Conservation (phyloP, 2,113 vertebrate species). For the Lepisosteus osseus region DNA sequence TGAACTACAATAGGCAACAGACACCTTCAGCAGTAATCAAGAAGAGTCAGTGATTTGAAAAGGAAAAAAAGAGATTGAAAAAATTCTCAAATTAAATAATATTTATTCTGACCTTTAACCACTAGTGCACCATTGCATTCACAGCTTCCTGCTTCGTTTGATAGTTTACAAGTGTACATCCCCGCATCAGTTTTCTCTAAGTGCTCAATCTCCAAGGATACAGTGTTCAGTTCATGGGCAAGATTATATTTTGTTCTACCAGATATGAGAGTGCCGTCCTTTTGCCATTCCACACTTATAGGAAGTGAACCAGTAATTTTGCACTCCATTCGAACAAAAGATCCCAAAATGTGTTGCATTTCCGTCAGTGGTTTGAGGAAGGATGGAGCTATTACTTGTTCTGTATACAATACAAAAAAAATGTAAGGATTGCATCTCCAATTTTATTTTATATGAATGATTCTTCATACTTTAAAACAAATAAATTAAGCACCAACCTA, state of each 20-base stretch:
- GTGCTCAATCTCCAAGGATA: constrained; percentile 80
- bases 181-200: constrained; percentile 83
- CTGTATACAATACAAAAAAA: constrained; percentile 68
- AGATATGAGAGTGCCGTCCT: constrained; percentile 82
- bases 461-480: not conserved
- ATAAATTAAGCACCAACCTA: constrained; percentile 77
- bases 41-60: too few relatives aligned
- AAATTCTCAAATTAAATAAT: constrained; percentile 8
- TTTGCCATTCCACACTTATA: constrained; percentile 88
- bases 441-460: too few relatives aligned
- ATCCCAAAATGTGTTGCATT: constrained; percentile 82
- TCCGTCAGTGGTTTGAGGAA: constrained; percentile 89
- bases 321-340: constrained; percentile 85
- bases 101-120: constrained; percentile 86
- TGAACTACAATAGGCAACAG: constrained; percentile 39
- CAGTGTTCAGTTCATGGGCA: constrained; percentile 80
- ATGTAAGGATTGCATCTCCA: constrained; percentile 32
- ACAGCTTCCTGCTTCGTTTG: constrained; percentile 82
- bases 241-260: constrained; percentile 86
- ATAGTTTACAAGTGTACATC: constrained; percentile 84
- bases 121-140: constrained; percentile 80
- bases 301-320: constrained; percentile 93
- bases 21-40: constrained; percentile 29
- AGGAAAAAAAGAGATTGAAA: too few relatives aligned
- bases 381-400: constrained; percentile 86